phyloP scores from a whole-genome alignment of 1,140 invertebrate species.

The Pararge aegeria region DNA sequence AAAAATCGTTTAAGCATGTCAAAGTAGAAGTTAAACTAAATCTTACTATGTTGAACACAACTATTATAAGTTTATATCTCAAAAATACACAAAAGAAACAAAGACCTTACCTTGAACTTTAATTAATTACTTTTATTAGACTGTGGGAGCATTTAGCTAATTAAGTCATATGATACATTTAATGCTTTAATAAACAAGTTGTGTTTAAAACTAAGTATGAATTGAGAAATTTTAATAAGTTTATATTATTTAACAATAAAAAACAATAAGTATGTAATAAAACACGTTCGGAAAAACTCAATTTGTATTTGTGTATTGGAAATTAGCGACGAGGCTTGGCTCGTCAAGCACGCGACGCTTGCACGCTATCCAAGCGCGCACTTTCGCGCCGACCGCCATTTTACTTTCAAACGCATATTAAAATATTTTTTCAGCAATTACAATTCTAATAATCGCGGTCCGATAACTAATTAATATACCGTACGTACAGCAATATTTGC shows the following conservation, averaged over 20 bases:
- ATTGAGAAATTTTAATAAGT: no score
- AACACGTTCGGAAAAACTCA: slow-evolving; percentile 14
- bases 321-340: slow-evolving; percentile 47
- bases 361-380: slow-evolving; percentile 50
- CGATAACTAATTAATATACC: slow-evolving; percentile 17
- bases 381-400: slow-evolving; percentile 65
- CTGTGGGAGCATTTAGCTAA: neutral
- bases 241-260: no score
- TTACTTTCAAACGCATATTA: slow-evolving; percentile 73
- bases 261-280: slow-evolving; percentile 6
- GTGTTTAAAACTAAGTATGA: no score
- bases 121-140: neutral
- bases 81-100: no score
- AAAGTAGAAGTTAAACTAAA: no score
- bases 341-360: slow-evolving; percentile 40
- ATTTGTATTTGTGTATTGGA: slow-evolving; percentile 53
- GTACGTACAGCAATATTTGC: slow-evolving; percentile 6
- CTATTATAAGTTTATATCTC: neutral
- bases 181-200: neutral
- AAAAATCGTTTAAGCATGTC: no score
- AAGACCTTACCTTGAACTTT: slow-evolving; percentile 1
- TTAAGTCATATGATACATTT: neutral
- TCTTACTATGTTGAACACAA: no score
- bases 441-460: slow-evolving; percentile 26
- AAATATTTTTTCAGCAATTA: slow-evolving; percentile 31